A percentile compares a stretch with the other conserved stretches of the same genome.
Conservation (phyloP, 2,113 vertebrate genomes). For the Zeus faber region DNA sequence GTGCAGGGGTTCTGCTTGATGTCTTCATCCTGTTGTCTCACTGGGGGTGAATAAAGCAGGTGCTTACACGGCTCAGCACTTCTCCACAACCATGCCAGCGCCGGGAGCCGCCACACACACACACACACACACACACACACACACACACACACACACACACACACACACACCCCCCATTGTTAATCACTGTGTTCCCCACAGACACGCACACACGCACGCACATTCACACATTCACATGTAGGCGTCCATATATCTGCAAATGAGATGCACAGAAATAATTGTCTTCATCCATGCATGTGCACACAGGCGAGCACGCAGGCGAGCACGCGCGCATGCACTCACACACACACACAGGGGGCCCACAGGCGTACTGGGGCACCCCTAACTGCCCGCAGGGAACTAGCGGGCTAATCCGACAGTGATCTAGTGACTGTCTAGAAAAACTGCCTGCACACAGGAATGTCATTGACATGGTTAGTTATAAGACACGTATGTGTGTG, state of each 20-base stretch:
- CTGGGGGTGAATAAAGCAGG: conserved; percentile 40
- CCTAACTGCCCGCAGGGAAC: conserved; percentile 60
- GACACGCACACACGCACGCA: background rate
- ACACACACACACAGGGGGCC: conserved; percentile 26
- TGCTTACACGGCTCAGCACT: conserved; percentile 55
- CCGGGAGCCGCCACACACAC: conserved; percentile 51
- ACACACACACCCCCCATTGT: conserved; percentile 1
- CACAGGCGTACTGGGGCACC: conserved; percentile 51
- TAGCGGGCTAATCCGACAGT: conserved; percentile 65
- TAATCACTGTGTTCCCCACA: background rate
- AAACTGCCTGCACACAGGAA: conserved; percentile 38
- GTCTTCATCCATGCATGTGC: background rate
- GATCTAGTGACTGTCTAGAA: conserved; percentile 66
- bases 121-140: conserved; percentile 42
- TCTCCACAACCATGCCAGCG: conserved; percentile 44
- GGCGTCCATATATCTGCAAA: background rate
- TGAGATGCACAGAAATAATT: background rate
- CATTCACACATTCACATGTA: background rate
- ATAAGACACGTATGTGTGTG: conserved; percentile 22
- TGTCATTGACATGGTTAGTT: too few species aligned
- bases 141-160: conserved; percentile 14
- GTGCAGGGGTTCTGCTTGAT: conserved; percentile 41
- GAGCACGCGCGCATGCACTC: conserved; percentile 7
- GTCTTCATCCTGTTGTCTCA: conserved; percentile 57
- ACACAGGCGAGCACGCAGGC: conserved; percentile 1